Evolutionary conservation across 1,140 invertebrate genomes (phyloP), one percentile per base, ranked within the genome.

Genomic region (Odontomachus brunneus): DNA sequence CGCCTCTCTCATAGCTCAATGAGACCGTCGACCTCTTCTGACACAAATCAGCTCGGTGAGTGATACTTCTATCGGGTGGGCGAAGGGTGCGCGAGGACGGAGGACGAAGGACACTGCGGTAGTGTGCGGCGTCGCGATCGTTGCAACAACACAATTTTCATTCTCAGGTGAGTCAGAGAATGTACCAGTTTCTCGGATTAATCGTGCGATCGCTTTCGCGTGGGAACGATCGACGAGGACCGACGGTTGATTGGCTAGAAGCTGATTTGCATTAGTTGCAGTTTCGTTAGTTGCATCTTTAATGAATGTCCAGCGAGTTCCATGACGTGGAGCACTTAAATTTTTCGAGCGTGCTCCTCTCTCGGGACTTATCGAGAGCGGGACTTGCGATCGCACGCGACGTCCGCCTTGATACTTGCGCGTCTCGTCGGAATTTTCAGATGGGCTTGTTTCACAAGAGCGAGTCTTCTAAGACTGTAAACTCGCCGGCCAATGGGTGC

Each of bases 161-260:
- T 7, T 22, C 19, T 63, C 59, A 33, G 73, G 75, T 80, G 48
- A 80, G 75, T 71, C 49, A 14, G 53, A 0, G 24, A 53, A 44
- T 44, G 4, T 11, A 44, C 3, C 38, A 22, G 15, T 7, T 5
- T 29, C n/a, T 74, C 7, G 26, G 9, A 55, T 44, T 19, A 44
- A 14, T 78, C 22, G 14, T 55, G 15, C 14, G 15, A 2, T 38
- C 29, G 9, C 3, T 33, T 63, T 63, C 1, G 24, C 29, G 48
- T 4, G 12, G 24, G 4, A 22, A 33, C 24, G 14, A 38, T 26
- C 4, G 60, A 65, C 48, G 44, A 38, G 11, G 44, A 24, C 22
- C 53, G 26, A 19, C 14, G 0, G 0, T 15, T 49, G 4, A n/a
- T n/a, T n/a, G n/a, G n/a, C n/a, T n/a, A n/a, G n/a, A n/a, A n/a